These are phyloP conservation scores for Arrhamphus sclerolepis DNA, from an alignment of 2,797 vertebrate species.

Conservation along the genomic window DNA sequence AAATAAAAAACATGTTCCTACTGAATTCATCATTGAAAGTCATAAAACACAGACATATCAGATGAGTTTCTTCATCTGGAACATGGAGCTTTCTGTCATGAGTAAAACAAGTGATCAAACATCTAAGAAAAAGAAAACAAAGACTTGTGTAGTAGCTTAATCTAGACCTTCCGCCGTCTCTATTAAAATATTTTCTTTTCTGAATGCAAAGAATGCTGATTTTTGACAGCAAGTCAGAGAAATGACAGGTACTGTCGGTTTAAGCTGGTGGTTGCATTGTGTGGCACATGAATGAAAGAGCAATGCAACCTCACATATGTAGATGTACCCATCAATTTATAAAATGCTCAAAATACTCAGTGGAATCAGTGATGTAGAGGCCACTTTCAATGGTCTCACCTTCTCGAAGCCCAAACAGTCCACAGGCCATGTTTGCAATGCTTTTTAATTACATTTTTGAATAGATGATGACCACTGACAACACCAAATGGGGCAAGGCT, in stretches of 20 bases:
- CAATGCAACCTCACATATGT: constrained; percentile 35
- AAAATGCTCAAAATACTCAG: constrained; percentile 50
- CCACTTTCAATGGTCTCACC: constrained; percentile 40
- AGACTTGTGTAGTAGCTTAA: constrained; percentile 38
- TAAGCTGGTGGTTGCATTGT: constrained; percentile 54
- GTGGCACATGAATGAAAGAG: constrained; percentile 56
- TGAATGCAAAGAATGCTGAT: constrained; percentile 58
- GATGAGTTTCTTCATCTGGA: constrained; percentile 43
- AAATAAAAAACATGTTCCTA: constrained; percentile 59
- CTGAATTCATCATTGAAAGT: constrained; percentile 74
- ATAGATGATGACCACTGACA: constrained; percentile 52
- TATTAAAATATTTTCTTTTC: constrained; percentile 21
- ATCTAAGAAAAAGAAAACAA: constrained; percentile 45
- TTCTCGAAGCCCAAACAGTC: constrained; percentile 52
- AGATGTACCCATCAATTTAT: constrained; percentile 37
- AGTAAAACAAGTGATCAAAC: constrained; percentile 31
- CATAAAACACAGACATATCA: constrained; percentile 45
- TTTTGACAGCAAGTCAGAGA: constrained; percentile 41
- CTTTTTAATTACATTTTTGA: constrained; percentile 49
- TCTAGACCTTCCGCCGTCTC: constrained; percentile 28
- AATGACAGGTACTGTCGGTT: constrained; percentile 38
- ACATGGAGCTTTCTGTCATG: constrained; percentile 25
- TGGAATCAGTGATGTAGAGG: constrained; percentile 49
- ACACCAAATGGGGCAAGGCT: constrained; percentile 44
- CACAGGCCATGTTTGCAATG: constrained; percentile 53